Evolutionary conservation across 2,888 invertebrate species (phyloP), one percentile per base, ranked within the genome.

Genomic region (Sussaba pulchella): DNA sequence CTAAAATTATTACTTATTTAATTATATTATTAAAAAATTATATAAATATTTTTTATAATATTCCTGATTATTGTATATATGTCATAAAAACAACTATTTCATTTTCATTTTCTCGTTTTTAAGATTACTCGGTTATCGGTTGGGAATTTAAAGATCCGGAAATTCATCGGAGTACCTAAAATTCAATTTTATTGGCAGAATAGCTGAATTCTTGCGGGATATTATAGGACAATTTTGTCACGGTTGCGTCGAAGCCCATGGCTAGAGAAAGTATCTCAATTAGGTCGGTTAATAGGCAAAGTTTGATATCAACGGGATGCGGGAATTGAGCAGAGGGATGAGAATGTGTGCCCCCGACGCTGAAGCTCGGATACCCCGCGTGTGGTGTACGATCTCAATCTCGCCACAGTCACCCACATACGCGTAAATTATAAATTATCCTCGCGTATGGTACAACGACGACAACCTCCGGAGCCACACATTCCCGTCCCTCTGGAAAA

Each of bases 361-460:
- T 61, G 24, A 39, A 24, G 50, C 41, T 57, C 9, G 50, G 2
- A 31, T 31, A 31, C 6, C 64, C 19, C 26, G 52, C 45, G 21
- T 66, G 43, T 17, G 39, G 78, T 73, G 70, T 64, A 79, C 12
- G 41, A 79, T 81, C 81, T 80, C 79, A 69, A 78, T 79, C 82
- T 82, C 83, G 77, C 78, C 79, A n/a, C n/a, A 82, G 83, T 84
- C 84, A 85, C 82, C 85, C 77, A 81, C 85, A 81, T 80, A 81
- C 76, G 81, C 82, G 81, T 87, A 85, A 88, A 88, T 89, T 86
- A 87, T 84, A 67, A 88, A 88, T 87, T 85, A 85, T 84, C 74
- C 79, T 36, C 76, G 64, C 52, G 47, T 61, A 45, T 67, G 31
- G 12, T 12, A 57, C 70, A 63, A 71, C 72, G 54, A 57, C 71